Percentiles rank a stretch among this genome's conserved stretches.
phyloP scores from a whole-genome alignment of 2,797 vertebrate species.

The Neopelma chrysocephalum region DNA sequence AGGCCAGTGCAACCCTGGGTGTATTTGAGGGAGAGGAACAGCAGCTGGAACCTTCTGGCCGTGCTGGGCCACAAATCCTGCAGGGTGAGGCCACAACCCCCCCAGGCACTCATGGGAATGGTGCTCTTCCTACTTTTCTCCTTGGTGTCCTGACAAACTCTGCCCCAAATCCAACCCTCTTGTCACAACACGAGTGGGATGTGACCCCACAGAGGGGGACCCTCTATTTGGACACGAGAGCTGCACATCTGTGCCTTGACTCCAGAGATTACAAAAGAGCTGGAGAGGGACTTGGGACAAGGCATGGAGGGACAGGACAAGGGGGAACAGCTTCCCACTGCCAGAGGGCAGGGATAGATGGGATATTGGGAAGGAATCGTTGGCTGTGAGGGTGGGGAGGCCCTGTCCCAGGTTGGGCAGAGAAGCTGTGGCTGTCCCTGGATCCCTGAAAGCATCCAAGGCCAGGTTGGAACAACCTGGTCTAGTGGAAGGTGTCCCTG shows the following conservation, averaged over 20 bases:
- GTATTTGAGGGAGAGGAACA: neutral
- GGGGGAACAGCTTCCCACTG: neutral
- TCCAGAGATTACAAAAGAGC: neutral
- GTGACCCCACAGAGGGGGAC: neutral
- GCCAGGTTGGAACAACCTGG: neutral
- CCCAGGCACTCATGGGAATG: neutral
- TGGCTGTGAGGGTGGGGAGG: neutral
- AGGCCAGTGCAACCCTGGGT: neutral
- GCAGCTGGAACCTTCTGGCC: neutral
- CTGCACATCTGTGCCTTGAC: neutral
- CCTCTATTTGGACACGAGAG: fast-evolving
- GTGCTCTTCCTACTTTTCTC: neutral
- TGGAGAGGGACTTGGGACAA: neutral
- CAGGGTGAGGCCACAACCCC: neutral
- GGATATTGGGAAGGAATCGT: neutral
- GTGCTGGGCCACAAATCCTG: neutral
- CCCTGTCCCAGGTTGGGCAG: neutral
- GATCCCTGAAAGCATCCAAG: neutral
- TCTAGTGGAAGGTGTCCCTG: neutral
- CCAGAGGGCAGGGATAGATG: neutral
- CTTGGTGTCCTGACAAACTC: neutral
- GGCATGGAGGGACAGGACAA: neutral
- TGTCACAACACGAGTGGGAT: neutral
- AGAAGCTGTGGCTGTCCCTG: neutral
- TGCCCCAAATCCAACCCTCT: neutral